phyloP scores from a whole-genome alignment of 2,888 invertebrate species.

The Nezara viridula region DNA sequence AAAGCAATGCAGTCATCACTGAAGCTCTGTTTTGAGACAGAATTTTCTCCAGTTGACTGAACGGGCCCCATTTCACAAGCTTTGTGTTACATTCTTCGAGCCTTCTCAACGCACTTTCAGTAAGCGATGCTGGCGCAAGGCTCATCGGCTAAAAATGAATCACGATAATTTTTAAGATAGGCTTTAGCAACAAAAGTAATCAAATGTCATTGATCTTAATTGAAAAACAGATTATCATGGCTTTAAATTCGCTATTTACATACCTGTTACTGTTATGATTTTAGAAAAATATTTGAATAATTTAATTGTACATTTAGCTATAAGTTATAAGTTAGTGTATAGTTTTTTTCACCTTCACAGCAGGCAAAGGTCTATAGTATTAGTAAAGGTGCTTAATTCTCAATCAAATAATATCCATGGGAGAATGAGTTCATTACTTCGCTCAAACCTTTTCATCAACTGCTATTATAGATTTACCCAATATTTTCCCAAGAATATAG shows the following conservation, averaged over 20 bases:
- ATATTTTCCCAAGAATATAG: no score
- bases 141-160: constrained; percentile 76
- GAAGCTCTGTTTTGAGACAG: constrained; percentile 92
- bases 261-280: background rate
- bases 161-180: background rate
- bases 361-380: no score
- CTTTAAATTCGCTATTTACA: background rate
- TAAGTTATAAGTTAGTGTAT: no score
- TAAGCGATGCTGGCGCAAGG: constrained; percentile 82
- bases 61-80: constrained; percentile 91
- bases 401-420: no score
- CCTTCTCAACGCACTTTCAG: constrained; percentile 86
- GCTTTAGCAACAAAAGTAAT: background rate
- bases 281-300: no score
- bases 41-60: constrained; percentile 88
- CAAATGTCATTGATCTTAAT: no score
- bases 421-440: no score
- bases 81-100: constrained; percentile 92
- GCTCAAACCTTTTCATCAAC: no score
- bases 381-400: no score
- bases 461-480: no score
- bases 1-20: constrained; percentile 90
- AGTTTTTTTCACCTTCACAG: no score
- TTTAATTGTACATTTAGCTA: no score
- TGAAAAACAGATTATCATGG: background rate